Base-by-base conservation (phyloP, 1,140 invertebrate genomes). In the Leptopilina boulardi region DNA sequence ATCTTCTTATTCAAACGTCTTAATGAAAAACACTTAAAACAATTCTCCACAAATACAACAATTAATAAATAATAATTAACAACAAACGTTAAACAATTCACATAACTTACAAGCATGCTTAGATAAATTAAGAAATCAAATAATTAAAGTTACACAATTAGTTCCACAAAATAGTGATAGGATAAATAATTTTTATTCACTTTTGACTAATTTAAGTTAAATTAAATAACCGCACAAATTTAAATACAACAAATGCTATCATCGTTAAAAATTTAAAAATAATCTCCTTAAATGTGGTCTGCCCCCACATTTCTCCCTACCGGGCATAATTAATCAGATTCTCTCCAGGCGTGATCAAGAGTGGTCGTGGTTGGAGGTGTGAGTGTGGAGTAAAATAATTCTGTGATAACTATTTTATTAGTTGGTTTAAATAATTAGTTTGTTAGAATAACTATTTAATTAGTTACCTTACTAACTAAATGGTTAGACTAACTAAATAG, bases 231-330 rank as follows among this genome's bases (percentile, higher is more conserved):
- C 1, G 21, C 0, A 19, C 5, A 54, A 6, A 10, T 10, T 10
- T 19, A 73, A 18, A 51, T 59, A 15, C 38, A 74, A 70, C 2
- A 56, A 26, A 51, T 30, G 2, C 41, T 11, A 51, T 41, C 1
- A 41, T 41, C 4, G 70, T 26, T n/a, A 42, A 71, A 15, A 42
- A 42, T 11, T 11, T 77, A 71, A 77, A 78, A 44, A 78, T 75
- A 23, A 75, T 75, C 15, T 13, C 70, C 54, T 70, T 13, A 73
- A 75, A 42, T 9, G 41, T 42, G n/a, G n/a, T n/a, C n/a, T n/a
- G n/a, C n/a, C n/a, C n/a, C n/a, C n/a, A n/a, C n/a, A n/a, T n/a
- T n/a, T n/a, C n/a, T n/a, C n/a, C n/a, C n/a, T n/a, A n/a, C n/a
- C n/a, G n/a, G n/a, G n/a, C n/a, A n/a, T n/a, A n/a, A n/a, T n/a